Base-by-base conservation (phyloP, 1,140 invertebrate species). In the Brachionus angularis region DNA sequence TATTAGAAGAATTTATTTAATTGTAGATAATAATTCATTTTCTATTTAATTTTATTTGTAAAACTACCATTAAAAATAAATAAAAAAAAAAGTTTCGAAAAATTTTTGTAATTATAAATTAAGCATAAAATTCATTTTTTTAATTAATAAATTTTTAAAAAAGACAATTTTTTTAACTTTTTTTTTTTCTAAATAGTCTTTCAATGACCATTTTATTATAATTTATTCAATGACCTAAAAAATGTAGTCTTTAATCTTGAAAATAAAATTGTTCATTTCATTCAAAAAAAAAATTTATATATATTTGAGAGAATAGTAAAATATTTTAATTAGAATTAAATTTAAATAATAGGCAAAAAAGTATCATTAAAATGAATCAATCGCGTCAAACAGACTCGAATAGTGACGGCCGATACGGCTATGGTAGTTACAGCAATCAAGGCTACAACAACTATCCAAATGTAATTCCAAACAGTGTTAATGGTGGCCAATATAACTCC, bases 341-440 rank as follows among this genome's bases (percentile, higher is more conserved):
- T n/a, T n/a, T n/a, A n/a, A n/a, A n/a, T n/a, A n/a, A n/a, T n/a
- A n/a, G n/a, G n/a, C n/a, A n/a, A n/a, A n/a, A n/a, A n/a, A n/a
- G n/a, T n/a, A n/a, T n/a, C n/a, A n/a, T n/a, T n/a, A 58, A 58
- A 39, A 58, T 58, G 53, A 58, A 39, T 58, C 53, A 58, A 58
- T 58, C 53, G 23, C 53, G 33, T 23, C 53, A 58, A 58, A 18
- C 2, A 16, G 53, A 58, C n/a, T n/a, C n/a, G n/a, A n/a, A n/a
- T 36, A 58, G 39, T 23, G 53, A 58, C 16, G 39, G 53, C 27
- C 34, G 23, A 29, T 58, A 58, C n/a, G 53, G 53, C 18, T 58
- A 58, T 21, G 33, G 53, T 23, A 34, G 53, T 39, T 58, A 58
- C 53, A 29, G 53, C 21, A 58, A 58, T 25, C 39, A 58, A 39